A percentile compares a stretch with the other conserved stretches of the same genome.
These are phyloP conservation scores for Ursus arctos DNA, from an alignment of 2,113 vertebrate genomes.

Conservation along the genomic window DNA sequence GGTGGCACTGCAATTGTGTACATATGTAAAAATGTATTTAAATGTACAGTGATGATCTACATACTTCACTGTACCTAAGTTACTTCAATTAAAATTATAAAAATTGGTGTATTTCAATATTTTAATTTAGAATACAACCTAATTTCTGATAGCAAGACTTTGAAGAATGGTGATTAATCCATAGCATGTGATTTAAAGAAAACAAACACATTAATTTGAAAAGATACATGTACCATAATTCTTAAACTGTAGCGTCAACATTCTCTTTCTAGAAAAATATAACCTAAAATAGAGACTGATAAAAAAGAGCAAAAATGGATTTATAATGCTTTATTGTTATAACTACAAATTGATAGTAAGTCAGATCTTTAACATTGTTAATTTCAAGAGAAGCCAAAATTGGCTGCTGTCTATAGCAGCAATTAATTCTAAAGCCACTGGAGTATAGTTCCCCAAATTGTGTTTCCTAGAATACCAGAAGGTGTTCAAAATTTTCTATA, in stretches of 20 bases:
- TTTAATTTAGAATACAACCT: not conserved
- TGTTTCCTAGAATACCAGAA: slow-evolving; percentile 16
- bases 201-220: not conserved
- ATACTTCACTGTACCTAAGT: not conserved
- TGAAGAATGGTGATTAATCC: not conserved
- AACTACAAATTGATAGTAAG: not conserved
- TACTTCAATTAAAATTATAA: not conserved
- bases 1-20: not conserved
- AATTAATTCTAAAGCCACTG: not conserved
- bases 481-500: slow-evolving; percentile 15
- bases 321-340: not conserved
- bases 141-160: not conserved
- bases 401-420: not conserved
- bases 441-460: not conserved
- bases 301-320: not conserved
- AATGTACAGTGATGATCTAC: not conserved
- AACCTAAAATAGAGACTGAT: not conserved
- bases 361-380: not conserved
- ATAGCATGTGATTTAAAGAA: not conserved
- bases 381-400: not conserved
- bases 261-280: not conserved
- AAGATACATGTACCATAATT: not conserved
- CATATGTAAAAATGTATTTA: not conserved
- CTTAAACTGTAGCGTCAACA: not conserved
- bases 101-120: not conserved